Percentiles rank a stretch among this genome's conserved stretches.
Evolutionary conservation across 1,140 invertebrate genomes (phyloP).

Genomic region (Drosophila pachea): DNA sequence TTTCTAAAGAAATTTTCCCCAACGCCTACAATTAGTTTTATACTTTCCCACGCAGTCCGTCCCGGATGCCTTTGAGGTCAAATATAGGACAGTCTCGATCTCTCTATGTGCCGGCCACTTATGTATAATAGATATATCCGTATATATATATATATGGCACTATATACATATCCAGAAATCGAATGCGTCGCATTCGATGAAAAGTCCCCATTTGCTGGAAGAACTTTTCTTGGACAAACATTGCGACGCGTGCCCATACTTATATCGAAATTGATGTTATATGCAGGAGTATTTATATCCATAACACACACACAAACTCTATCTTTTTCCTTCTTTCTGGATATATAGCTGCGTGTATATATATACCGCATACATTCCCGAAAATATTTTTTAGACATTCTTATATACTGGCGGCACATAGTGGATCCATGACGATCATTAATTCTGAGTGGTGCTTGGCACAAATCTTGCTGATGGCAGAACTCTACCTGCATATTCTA

Average conservation of each 20-base stretch:
- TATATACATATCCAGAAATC: conserved; percentile 29
- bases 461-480: conserved; percentile 9
- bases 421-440: conserved; percentile 16
- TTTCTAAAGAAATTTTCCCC: conserved; percentile 66
- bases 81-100: conserved; percentile 64
- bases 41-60: conserved; percentile 64
- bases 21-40: conserved; percentile 75
- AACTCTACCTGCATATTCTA: conserved; percentile 32
- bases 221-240: conserved; percentile 20
- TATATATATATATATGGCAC: conserved; percentile 1
- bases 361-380: conserved; percentile 13
- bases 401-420: conserved; percentile 14
- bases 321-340: neutral
- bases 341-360: neutral
- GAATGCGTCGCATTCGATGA: conserved; percentile 7
- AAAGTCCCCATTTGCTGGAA: conserved; percentile 39
- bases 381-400: conserved; percentile 13
- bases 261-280: conserved; percentile 42
- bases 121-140: conserved; percentile 13
- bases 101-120: conserved; percentile 33
- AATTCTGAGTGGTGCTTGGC: conserved; percentile 27
- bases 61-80: conserved; percentile 68
- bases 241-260: conserved; percentile 46
- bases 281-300: conserved; percentile 32
- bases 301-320: conserved; percentile 31